Percentiles rank a stretch among this genome's conserved stretches.
Conservation (phyloP, 2,888 invertebrate genomes). For the Hyposoter didymator region DNA sequence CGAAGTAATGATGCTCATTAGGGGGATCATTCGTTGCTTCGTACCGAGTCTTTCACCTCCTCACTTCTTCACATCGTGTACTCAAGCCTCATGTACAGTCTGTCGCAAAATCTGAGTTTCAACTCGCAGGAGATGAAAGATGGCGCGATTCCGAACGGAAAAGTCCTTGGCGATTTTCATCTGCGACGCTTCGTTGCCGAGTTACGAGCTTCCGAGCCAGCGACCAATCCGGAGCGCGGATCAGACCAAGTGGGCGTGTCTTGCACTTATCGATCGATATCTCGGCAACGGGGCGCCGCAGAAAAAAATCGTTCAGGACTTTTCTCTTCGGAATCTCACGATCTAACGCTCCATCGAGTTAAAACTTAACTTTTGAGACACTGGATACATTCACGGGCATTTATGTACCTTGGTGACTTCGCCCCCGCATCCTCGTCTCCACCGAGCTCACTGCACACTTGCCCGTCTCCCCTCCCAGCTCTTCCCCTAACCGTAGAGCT, state of each 20-base stretch:
- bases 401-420: conserved; percentile 34
- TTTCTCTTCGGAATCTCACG: not conserved
- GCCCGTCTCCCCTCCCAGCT: conserved; percentile 39
- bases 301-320: not conserved
- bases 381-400: conserved; percentile 15
- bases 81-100: not conserved
- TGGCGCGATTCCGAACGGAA: not conserved
- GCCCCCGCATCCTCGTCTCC: conserved; percentile 37
- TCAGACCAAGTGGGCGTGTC: not conserved
- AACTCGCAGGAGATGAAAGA: not conserved
- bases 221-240: not conserved
- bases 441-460: conserved; percentile 44
- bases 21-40: conserved; percentile 72
- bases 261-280: not conserved
- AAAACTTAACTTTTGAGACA: not conserved
- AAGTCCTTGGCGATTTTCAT: not conserved
- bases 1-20: conserved; percentile 78
- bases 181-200: not conserved
- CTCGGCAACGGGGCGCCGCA: not conserved
- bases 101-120: not conserved
- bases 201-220: not conserved
- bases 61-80: conserved; percentile 21
- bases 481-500: conserved; percentile 69
- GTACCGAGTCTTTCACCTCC: conserved; percentile 69
- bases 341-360: not conserved